A percentile compares a stretch with the other conserved stretches of the same genome.
phyloP scores from a whole-genome alignment of 2,113 vertebrate species.

The Toxostoma redivivum region DNA sequence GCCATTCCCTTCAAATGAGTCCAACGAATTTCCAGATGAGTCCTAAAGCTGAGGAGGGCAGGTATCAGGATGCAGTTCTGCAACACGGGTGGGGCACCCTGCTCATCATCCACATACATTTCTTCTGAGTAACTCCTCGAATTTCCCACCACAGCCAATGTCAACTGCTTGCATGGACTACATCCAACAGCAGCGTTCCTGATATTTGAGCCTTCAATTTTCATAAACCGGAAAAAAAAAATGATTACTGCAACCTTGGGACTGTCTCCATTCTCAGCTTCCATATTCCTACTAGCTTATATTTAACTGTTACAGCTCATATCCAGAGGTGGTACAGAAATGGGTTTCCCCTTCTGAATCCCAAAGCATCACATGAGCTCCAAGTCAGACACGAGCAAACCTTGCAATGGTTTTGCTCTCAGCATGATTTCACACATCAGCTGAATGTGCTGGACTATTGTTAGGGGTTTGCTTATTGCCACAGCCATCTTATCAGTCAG shows the following conservation, averaged over 20 bases:
- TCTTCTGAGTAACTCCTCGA: neutral
- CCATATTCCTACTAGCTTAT: neutral
- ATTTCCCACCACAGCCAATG: neutral
- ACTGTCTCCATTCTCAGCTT: neutral
- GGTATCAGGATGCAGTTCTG: neutral
- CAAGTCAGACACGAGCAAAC: neutral
- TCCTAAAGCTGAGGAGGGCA: neutral
- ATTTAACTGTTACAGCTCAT: neutral
- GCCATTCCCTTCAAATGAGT: neutral
- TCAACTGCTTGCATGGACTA: neutral
- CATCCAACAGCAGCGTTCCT: neutral
- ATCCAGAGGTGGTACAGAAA: neutral
- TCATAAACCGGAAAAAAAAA: neutral
- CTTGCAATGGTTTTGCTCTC: neutral
- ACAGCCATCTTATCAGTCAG: neutral
- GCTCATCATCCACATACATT: neutral
- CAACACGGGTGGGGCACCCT: neutral
- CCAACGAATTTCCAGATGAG: neutral
- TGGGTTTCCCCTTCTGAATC: neutral
- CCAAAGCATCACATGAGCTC: neutral
- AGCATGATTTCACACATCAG: neutral
- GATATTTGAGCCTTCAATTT: neutral
- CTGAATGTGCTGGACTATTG: neutral
- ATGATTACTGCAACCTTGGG: neutral
- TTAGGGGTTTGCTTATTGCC: neutral